These are phyloP conservation scores for Athene noctua DNA, from an alignment of 2,113 vertebrate genomes.

Conservation along the genomic window DNA sequence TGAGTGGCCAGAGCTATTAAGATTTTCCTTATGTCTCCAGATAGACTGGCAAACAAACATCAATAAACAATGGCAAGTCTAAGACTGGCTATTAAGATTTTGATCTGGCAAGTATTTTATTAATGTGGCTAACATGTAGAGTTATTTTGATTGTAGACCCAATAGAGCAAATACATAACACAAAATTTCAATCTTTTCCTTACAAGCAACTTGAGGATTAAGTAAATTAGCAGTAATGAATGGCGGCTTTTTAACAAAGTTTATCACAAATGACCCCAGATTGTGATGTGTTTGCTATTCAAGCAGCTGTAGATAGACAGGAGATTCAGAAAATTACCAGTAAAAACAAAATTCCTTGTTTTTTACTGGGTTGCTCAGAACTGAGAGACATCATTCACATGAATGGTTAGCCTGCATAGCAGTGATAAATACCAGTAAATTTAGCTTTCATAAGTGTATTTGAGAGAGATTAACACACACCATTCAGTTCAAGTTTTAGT, in stretches of 20 bases:
- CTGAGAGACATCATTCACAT: background rate
- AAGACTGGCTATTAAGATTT: slow-evolving; percentile 20
- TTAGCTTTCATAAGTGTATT: slow-evolving; percentile 64
- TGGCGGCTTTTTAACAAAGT: background rate
- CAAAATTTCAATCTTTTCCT: background rate
- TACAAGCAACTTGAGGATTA: slow-evolving; percentile 11
- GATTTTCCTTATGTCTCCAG: slow-evolving; percentile 55
- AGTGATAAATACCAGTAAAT: slow-evolving; percentile 46
- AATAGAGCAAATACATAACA: background rate
- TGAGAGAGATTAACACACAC: slow-evolving; percentile 54
- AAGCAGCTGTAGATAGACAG: background rate
- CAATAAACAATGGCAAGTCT: slow-evolving; percentile 35
- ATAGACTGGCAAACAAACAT: slow-evolving; percentile 38
- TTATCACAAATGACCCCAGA: slow-evolving; percentile 24
- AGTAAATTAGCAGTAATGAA: slow-evolving; percentile 11
- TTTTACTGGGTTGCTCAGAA: background rate
- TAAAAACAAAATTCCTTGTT: background rate
- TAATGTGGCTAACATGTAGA: background rate
- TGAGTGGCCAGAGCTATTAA: slow-evolving; percentile 51
- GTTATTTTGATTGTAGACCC: background rate
- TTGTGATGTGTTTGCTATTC: background rate
- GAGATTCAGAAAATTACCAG: background rate
- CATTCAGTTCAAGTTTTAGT: slow-evolving; percentile 60
- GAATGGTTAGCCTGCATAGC: slow-evolving; percentile 13
- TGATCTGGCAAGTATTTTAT: slow-evolving; percentile 33